phyloP scores from a whole-genome alignment of 2,888 invertebrate species.

The Ctenicera cuprea region DNA sequence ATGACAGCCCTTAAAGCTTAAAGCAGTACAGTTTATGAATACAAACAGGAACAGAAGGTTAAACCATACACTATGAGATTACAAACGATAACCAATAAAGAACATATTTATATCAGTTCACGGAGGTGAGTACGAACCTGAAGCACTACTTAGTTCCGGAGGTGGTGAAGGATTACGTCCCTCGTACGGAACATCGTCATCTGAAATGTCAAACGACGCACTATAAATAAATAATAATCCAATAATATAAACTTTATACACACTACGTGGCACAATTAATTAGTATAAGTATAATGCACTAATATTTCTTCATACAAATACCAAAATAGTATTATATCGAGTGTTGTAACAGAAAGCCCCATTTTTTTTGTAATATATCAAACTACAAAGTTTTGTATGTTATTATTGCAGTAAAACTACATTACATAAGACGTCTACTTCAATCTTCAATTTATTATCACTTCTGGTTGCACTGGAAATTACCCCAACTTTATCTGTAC shows the following conservation, averaged over 20 bases:
- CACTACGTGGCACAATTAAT: too few species aligned
- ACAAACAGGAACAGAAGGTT: constrained; percentile 32
- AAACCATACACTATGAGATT: constrained; percentile 39
- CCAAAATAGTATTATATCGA: too few species aligned
- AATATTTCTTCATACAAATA: too few species aligned
- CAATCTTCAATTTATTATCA: too few species aligned
- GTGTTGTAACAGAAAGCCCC: too few species aligned
- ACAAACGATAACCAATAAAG: constrained; percentile 35
- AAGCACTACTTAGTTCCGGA: constrained; percentile 64
- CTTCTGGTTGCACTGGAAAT: too few species aligned
- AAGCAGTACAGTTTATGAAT: constrained; percentile 26
- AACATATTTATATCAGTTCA: constrained; percentile 39
- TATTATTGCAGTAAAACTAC: too few species aligned
- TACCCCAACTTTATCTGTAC: too few species aligned
- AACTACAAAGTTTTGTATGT: too few species aligned
- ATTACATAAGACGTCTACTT: too few species aligned
- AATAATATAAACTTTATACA: not conserved
- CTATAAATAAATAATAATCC: not conserved
- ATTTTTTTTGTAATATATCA: too few species aligned
- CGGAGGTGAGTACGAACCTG: constrained; percentile 47
- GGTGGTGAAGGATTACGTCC: constrained; percentile 72
- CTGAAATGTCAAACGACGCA: constrained; percentile 59
- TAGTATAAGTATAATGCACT: too few species aligned
- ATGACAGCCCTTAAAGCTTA: constrained; percentile 29
- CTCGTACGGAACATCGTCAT: constrained; percentile 71